Conservation (phyloP, 2,113 vertebrate genomes). For the Alaudala cheleensis region DNA sequence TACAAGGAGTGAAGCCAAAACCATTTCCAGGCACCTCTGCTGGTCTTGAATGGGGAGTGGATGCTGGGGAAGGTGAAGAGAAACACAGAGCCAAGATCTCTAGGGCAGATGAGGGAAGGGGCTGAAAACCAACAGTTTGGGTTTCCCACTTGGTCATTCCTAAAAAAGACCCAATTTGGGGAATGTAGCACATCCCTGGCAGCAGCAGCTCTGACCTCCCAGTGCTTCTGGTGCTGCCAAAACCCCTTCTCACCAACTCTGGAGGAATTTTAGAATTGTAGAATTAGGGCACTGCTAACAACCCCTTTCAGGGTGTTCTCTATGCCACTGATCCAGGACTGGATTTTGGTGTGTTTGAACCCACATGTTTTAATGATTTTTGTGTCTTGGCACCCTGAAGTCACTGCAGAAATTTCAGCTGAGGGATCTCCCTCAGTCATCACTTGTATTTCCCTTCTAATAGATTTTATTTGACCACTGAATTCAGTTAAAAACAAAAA, state of each 20-base stretch:
- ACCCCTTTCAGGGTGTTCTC: not conserved
- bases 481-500: not conserved
- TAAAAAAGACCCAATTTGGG: not conserved
- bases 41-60: not conserved
- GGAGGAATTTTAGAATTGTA: not conserved
- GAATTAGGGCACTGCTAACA: not conserved
- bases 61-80: not conserved
- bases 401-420: not conserved
- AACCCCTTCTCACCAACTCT: not conserved
- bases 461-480: not conserved
- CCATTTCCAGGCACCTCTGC: not conserved
- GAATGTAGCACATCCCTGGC: not conserved
- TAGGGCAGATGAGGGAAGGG: not conserved
- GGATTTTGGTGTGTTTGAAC: not conserved
- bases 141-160: accelerated
- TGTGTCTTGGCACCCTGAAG: not conserved
- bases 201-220: not conserved
- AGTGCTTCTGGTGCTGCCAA: not conserved
- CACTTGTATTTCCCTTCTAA: not conserved
- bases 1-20: not conserved
- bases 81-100: not conserved
- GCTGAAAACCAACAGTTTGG: not conserved
- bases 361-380: accelerated
- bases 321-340: not conserved
- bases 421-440: not conserved